Evolutionary conservation across 1,140 invertebrate species (phyloP), one percentile per base, ranked within the genome.

Genomic region (Drosophila obscura): DNA sequence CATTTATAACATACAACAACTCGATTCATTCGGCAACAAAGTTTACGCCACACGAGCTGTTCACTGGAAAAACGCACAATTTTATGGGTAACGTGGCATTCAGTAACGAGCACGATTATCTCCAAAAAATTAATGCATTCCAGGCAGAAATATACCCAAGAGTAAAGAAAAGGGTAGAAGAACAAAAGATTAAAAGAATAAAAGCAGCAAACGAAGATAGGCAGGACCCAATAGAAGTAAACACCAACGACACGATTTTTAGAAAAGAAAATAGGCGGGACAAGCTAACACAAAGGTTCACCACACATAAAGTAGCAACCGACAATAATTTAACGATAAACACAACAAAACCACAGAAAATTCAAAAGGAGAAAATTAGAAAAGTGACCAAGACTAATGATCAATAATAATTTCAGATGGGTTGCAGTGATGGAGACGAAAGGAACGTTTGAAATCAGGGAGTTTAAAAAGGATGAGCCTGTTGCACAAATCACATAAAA

Each of bases 71-170:
- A 26, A 55, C 52, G 6, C 35, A 43, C 2, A 43, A 7, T 1
- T 41, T 53, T 6, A 15, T 53, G 5, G 31, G 24, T 45, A 13
- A 58, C 15, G 28, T 39, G 6, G 15, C 24, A 2, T 48, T 48
- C 11, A 59, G 19, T 7, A 55, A 43, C 1, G 16, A 55, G n/a
- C 53, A 56, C 41, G 53, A 44, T 56, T 56, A 56, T 44, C 35
- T 60, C 5, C 16, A 26, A 0, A 41, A 61, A n/a, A 43, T 56
- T 4, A 50, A 60, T 50, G 46, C 46, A 9, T 41, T 51, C 4
- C 46, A 51, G 5, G 31, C 16, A 0, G 46, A 60, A 1, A 2
- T 57, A 4, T 24, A 60, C 1, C 45, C 57, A n/a, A 60, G n/a
- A 9, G n/a, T 60, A 0, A 50, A 26, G 31, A 60, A 39, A 46